Conservation (phyloP, 2,113 vertebrate species). For the Tylochromis polylepis region DNA sequence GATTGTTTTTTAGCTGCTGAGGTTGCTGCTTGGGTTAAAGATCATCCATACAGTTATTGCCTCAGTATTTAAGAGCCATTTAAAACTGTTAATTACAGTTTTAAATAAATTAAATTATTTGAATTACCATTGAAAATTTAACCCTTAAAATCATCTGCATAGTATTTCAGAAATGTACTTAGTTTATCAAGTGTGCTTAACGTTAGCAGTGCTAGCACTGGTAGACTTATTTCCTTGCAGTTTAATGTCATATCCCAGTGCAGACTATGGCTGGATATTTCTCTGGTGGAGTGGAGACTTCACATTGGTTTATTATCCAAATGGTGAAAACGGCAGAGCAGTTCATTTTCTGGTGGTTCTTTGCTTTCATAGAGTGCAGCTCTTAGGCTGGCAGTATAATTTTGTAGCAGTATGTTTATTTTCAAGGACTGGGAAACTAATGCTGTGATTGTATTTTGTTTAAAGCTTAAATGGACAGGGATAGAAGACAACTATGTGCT, state of each 20-base stretch:
- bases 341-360: background rate
- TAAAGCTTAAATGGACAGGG: background rate
- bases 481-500: background rate
- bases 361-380: background rate
- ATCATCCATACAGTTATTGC: background rate
- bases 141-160: rapidly evolving
- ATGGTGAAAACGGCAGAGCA: background rate
- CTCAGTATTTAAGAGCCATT: rapidly evolving
- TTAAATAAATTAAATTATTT: background rate
- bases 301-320: background rate
- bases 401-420: background rate
- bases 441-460: background rate
- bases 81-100: background rate
- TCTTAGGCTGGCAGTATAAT: background rate
- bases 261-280: rapidly evolving
- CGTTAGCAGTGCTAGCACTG: background rate
- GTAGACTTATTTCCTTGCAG: background rate
- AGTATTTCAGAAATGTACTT: background rate
- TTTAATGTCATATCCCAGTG: background rate
- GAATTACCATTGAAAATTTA: background rate
- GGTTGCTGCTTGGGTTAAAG: background rate
- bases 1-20: background rate
- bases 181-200: background rate
- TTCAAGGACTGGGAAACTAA: background rate
- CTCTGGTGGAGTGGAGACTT: background rate